Percentiles rank a stretch among this genome's conserved stretches.
Evolutionary conservation across 37 sponge, comb jelly and placozoan species (phyloP).

Genomic region (Halichondria panicea): DNA sequence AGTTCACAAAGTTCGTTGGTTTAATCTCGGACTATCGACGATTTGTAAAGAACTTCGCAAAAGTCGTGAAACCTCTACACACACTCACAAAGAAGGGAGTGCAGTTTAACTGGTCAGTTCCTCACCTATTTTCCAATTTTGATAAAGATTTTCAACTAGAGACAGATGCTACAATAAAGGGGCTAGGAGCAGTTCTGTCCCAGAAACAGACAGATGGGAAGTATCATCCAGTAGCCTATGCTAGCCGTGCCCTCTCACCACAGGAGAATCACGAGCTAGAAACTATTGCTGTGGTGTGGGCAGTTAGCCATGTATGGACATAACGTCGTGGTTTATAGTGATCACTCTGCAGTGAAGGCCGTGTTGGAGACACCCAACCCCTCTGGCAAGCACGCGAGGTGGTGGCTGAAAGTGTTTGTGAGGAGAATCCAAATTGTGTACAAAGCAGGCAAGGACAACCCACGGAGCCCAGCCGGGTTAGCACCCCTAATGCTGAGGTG

Average conservation of each 20-base stretch:
- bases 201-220: conserved; percentile 24
- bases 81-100: conserved; percentile 7
- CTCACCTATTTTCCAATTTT: no score
- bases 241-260: conserved; percentile 43
- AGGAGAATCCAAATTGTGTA: no score
- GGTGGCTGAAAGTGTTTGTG: conserved; percentile 64
- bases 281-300: conserved; percentile 76
- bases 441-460: no score
- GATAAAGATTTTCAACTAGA: no score
- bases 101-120: conserved; percentile 14
- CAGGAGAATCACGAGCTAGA: conserved; percentile 66
- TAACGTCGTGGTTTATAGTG: conserved; percentile 42
- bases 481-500: no score
- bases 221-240: conserved; percentile 56
- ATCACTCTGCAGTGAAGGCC: conserved; percentile 70
- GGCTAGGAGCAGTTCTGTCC: conserved; percentile 55
- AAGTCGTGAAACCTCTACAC: conserved; percentile 8
- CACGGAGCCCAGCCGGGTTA: no score
- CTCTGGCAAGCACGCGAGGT: conserved; percentile 62
- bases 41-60: conserved; percentile 18
- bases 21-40: no score
- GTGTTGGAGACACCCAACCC: conserved; percentile 61
- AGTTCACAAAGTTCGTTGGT: conserved; percentile 10
- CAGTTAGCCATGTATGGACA: conserved; percentile 43
- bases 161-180: conserved; percentile 50